Percentiles rank a stretch among this genome's conserved stretches.
These are phyloP conservation scores for Copidosoma floridanum DNA, from an alignment of 1,140 invertebrate genomes.

Conservation along the genomic window DNA sequence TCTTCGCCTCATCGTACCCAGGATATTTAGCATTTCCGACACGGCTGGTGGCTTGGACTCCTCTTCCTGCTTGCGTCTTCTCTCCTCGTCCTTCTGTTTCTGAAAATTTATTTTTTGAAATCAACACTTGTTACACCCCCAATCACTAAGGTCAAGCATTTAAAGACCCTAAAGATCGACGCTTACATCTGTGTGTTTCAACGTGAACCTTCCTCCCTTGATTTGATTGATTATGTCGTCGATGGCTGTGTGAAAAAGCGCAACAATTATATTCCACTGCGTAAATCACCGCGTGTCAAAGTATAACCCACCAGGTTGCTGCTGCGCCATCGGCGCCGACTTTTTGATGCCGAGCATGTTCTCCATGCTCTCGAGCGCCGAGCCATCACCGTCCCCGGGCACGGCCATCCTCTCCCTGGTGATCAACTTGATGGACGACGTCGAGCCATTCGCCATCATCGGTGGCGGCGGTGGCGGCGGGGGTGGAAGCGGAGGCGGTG, in stretches of 20 bases:
- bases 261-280: too few relatives aligned
- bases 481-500: conserved; percentile 51
- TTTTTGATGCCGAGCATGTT: conserved; percentile 59
- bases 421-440: conserved; percentile 43
- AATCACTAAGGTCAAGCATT: too few relatives aligned
- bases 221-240: conserved; percentile 75
- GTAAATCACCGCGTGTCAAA: too few relatives aligned
- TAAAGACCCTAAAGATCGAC: conserved; percentile 19
- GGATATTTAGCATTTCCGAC: conserved; percentile 70
- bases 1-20: conserved; percentile 66
- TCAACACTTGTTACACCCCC: background rate
- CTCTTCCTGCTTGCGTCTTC: conserved; percentile 59
- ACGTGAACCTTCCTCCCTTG: conserved; percentile 71
- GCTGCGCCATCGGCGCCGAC: conserved; percentile 42
- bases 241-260: conserved; percentile 56
- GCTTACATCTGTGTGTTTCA: conserved; percentile 65
- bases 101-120: conserved; percentile 22
- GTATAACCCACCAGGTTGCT: conserved; percentile 46
- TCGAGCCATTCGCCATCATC: conserved; percentile 31
- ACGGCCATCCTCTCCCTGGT: conserved; percentile 39
- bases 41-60: conserved; percentile 62
- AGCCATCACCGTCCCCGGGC: conserved; percentile 38
- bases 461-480: conserved; percentile 38
- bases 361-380: conserved; percentile 60
- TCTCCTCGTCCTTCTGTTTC: conserved; percentile 59